Conservation (phyloP, 2,888 invertebrate species). For the Tiliacea aurago region DNA sequence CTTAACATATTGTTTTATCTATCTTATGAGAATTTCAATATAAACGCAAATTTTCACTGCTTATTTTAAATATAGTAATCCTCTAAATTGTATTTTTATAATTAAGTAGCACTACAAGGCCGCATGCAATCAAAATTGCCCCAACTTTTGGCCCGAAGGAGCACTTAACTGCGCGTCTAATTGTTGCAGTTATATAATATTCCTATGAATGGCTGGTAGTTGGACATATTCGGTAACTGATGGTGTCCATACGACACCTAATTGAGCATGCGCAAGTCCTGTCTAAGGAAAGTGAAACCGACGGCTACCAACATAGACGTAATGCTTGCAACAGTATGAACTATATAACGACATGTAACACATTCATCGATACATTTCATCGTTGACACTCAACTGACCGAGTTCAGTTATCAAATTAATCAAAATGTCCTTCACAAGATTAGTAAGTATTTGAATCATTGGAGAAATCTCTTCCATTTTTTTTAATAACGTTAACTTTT, state of each 20-base stretch:
- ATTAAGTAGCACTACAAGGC: slow-evolving; percentile 14
- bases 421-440: slow-evolving; percentile 82
- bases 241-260: slow-evolving; percentile 82
- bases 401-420: slow-evolving; percentile 75
- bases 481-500: neutral
- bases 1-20: neutral
- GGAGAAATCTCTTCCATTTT: neutral
- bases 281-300: slow-evolving; percentile 89
- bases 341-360: slow-evolving; percentile 88
- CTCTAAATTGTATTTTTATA: neutral
- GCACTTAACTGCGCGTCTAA: slow-evolving; percentile 38
- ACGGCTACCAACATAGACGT: slow-evolving; percentile 80
- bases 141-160: slow-evolving; percentile 19
- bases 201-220: slow-evolving; percentile 78
- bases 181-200: slow-evolving; percentile 81
- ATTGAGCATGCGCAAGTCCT: slow-evolving; percentile 86
- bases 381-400: slow-evolving; percentile 82
- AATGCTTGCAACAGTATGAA: slow-evolving; percentile 89
- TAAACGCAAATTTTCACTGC: neutral
- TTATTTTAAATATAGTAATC: neutral
- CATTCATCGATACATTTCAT: slow-evolving; percentile 82
- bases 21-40: neutral
- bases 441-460: slow-evolving; percentile 78
- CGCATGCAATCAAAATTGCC: slow-evolving; percentile 41
- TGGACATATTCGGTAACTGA: slow-evolving; percentile 81